Evolutionary conservation across 2,888 invertebrate genomes (phyloP).

Genomic region (Cosmia pyralina): DNA sequence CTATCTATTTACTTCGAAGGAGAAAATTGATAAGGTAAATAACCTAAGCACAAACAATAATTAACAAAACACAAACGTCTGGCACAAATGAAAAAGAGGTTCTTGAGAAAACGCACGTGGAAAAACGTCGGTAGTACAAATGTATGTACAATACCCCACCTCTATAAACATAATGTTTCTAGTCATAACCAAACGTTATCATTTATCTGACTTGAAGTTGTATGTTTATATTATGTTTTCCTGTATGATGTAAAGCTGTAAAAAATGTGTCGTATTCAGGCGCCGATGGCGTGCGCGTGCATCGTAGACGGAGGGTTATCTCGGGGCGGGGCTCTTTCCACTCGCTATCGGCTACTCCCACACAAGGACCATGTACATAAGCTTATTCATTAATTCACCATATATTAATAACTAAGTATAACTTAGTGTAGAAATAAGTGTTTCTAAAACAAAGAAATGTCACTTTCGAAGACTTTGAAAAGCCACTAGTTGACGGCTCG

Average conservation of each 20-base stretch:
- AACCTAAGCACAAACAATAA: background rate
- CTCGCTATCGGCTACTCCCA: conserved; percentile 51
- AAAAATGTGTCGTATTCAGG: conserved; percentile 51
- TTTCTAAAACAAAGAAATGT: background rate
- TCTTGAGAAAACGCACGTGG: background rate
- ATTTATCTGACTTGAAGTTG: background rate
- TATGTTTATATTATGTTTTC: conserved; percentile 33
- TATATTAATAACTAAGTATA: background rate
- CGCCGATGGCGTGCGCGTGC: conserved; percentile 51
- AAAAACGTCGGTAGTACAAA: background rate
- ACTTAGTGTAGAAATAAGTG: background rate
- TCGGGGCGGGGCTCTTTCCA: conserved; percentile 68
- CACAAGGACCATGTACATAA: conserved; percentile 47
- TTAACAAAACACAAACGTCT: background rate
- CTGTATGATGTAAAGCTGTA: conserved; percentile 44
- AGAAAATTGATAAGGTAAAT: background rate
- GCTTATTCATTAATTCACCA: conserved; percentile 25
- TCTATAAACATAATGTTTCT: background rate
- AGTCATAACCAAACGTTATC: conserved; percentile 12
- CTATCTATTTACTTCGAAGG: background rate
- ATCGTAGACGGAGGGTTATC: conserved; percentile 67
- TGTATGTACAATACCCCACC: background rate
- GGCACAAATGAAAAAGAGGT: background rate
- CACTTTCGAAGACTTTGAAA: background rate
- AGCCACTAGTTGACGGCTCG: background rate